Conservation (phyloP, 2,797 vertebrate genomes). For the Gallinago solitaria region DNA sequence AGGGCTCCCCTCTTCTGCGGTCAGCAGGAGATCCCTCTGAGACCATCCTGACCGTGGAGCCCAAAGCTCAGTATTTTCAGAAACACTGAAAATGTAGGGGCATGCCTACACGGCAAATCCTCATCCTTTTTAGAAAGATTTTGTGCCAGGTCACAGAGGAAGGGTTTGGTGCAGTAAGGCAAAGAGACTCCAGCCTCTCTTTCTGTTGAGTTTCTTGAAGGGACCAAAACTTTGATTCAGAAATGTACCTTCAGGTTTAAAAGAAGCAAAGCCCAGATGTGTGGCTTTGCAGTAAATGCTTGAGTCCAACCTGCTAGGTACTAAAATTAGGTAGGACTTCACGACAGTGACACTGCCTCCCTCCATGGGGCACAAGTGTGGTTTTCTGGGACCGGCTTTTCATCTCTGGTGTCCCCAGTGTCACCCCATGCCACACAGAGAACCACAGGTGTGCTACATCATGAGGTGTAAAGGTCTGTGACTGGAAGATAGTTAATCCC, state of each 20-base stretch:
- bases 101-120: background rate
- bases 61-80: background rate
- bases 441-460: fast-evolving
- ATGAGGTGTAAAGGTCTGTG: background rate
- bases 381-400: background rate
- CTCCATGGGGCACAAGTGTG: background rate
- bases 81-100: background rate
- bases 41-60: background rate
- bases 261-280: background rate
- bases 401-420: background rate
- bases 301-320: background rate
- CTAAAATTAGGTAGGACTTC: conserved; percentile 1
- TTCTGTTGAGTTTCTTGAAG: background rate
- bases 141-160: background rate
- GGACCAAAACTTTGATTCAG: background rate
- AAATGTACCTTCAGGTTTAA: background rate
- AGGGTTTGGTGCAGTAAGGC: background rate
- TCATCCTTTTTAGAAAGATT: background rate
- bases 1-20: background rate
- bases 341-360: background rate
- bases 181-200: background rate
- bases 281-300: conserved; percentile 9
- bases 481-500: background rate
- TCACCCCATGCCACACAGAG: background rate
- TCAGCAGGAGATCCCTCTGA: background rate